Evolutionary conservation across 2,888 invertebrate species (phyloP), one percentile per base, ranked within the genome.

Genomic region (Cryptocephalus primarius): DNA sequence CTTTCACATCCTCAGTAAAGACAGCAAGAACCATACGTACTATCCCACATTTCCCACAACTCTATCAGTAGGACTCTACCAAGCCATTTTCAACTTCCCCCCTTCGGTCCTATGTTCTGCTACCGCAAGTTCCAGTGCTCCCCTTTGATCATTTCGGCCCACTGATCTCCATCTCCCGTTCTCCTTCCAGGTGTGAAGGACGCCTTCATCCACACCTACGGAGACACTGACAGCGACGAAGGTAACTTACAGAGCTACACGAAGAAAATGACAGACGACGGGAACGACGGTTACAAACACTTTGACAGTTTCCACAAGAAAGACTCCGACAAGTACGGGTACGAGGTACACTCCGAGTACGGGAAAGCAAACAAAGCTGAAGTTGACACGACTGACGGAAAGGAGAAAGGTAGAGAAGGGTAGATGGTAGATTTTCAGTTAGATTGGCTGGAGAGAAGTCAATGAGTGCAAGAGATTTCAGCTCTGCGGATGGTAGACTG

Each of bases 301-400:
- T 80, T 78, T 59, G 85, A 83, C 68, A 79, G 82, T 43, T 85
- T 72, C 69, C 83, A 84, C 69, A 84, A 83, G 66, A 82, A 80
- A 63, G 80, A 79, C 34, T 82, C 83, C 0, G 84, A 85, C 66
- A 76, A 80, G 60, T 84, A 82, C 65, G 85, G 82, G 54, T 81
- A 80, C 57, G 82, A 83, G 63, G 77, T 79, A 60, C 77, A 82
- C 60, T 77, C 79, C 40, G 78, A 80, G 43, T 84, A 72, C 60
- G 84, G 85, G 1, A 72, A 73, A 45, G 52, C 51, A 8, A 51
- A 60, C 39, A 57, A 56, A 45, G 74, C 70, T 31, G 71, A 65
- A 3, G 75, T 76, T 34, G 71, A 71, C 51, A 66, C 66, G 40
- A 66, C 65, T 8, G 72, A 67, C 61, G 66, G 61, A 49, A 57